Evolutionary conservation across 2,797 vertebrate species (phyloP).

Genomic region (Neosalanx taihuensis): DNA sequence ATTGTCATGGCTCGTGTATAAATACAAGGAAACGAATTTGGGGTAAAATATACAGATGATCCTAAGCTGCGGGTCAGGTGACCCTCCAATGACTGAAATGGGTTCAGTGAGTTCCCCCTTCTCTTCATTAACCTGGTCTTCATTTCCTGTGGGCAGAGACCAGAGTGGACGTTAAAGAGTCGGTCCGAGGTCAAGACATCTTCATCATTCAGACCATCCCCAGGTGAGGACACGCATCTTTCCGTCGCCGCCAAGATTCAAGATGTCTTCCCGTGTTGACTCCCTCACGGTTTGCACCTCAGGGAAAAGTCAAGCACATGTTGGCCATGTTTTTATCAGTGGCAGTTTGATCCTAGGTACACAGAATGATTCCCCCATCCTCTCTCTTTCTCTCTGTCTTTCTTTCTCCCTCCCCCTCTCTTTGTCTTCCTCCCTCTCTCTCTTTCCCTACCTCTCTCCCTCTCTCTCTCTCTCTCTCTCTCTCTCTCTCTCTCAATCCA

Average conservation of each 20-base stretch:
- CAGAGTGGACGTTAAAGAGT: constrained; percentile 95
- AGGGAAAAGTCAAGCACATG: neutral
- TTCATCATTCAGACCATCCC: constrained; percentile 99
- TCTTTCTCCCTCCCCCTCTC: too few species aligned
- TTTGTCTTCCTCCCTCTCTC: too few species aligned
- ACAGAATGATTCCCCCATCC: too few species aligned
- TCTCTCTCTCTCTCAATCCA: neutral
- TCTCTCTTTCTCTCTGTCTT: too few species aligned
- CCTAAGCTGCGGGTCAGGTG: neutral
- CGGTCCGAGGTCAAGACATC: constrained; percentile 94
- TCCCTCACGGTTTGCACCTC: neutral
- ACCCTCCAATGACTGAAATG: neutral
- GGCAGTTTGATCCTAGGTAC: too few species aligned
- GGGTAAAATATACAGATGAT: too few species aligned
- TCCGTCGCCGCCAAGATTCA: too few species aligned
- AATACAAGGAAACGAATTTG: too few species aligned
- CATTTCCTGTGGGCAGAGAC: constrained; percentile 77
- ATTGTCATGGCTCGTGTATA: too few species aligned
- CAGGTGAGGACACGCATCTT: constrained; percentile 72
- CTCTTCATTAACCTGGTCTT: neutral
- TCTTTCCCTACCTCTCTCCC: too few species aligned
- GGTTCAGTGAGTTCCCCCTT: too few species aligned
- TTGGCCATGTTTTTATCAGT: too few species aligned
- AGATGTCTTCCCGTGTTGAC: neutral
- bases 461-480: neutral